Evolutionary conservation across 2,113 vertebrate genomes (phyloP), one percentile per base, ranked within the genome.

Genomic region (Struthidea cinerea): DNA sequence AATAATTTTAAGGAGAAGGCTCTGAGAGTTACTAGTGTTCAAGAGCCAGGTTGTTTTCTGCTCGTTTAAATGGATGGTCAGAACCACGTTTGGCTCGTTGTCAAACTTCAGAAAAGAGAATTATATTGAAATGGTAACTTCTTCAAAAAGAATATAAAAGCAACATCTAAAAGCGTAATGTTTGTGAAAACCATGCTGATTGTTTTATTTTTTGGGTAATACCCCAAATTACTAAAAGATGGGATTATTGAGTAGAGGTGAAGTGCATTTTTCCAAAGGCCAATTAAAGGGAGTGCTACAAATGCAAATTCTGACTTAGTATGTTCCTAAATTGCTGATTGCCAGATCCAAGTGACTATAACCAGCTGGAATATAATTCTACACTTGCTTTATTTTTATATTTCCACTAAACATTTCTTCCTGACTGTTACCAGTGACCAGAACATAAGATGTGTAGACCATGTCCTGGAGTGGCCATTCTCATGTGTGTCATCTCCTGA

Each of bases 401-500:
- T 50, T 80, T 74, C 22, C 44, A 24, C 26, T 65, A 42, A 84
- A 30, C 17, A 8, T 76, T 85, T 17, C 12, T 22, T 93, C 33
- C 47, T 89, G 46, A 47, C 17, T 7, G 2, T 78, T 73, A 63
- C 3, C 41, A 61, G 1, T 35, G 23, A 86, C 53, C 23, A 35
- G 61, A 37, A 16, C 41, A 18, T 23, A 23, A 63, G 20, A 41
- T 16, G 3, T 53, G n/a, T 63, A 23, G 57, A 33, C 11, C 8
- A 8, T 56, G 22, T 57, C 32, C 71, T 39, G 67, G 46, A 69
- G 53, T 46, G 35, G 27, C 63, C 14, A 5, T 90, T 84, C 60
- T 96, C 41, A 85, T 0, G 0, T 11, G 37, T 87, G 69, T 93
- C 53, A 24, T 98, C 98, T 98, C 97, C 97, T 97, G 97, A 97